Percentiles rank a stretch among this genome's conserved stretches.
These are phyloP conservation scores for Trachurus trachurus DNA, from an alignment of 2,797 vertebrate species.

Conservation along the genomic window DNA sequence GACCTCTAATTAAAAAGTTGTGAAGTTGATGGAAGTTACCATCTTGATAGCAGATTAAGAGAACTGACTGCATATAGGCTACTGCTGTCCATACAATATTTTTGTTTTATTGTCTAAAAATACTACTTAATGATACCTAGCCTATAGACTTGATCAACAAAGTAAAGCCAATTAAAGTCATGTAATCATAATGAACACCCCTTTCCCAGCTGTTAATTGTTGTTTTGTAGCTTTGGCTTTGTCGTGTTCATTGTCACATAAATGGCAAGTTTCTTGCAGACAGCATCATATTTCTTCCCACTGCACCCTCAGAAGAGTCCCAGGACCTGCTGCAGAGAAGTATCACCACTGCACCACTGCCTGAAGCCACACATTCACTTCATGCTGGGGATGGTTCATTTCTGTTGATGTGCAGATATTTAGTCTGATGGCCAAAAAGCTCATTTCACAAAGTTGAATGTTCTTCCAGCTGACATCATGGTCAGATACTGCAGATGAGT, in stretches of 20 bases:
- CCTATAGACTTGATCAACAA: too few relatives aligned
- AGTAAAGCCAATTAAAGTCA: not conserved
- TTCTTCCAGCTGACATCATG: too few relatives aligned
- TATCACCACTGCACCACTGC: not conserved
- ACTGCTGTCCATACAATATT: too few relatives aligned
- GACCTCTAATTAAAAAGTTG: constrained; percentile 24
- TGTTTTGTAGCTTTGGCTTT: not conserved
- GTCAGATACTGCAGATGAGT: too few relatives aligned
- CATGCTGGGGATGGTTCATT: not conserved
- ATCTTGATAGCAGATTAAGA: not conserved
- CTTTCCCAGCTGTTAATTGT: not conserved
- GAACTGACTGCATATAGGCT: not conserved
- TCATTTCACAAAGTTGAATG: not conserved
- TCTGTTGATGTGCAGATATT: not conserved
- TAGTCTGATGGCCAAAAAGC: not conserved
- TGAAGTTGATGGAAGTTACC: not conserved
- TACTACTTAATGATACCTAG: too few relatives aligned
- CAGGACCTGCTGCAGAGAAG: not conserved
- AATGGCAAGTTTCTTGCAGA: not conserved
- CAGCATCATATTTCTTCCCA: not conserved
- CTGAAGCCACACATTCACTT: not conserved
- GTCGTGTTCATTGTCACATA: not conserved
- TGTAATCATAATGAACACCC: not conserved
- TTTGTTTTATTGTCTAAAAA: not conserved
- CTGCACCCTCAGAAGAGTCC: not conserved